A percentile compares a stretch with the other conserved stretches of the same genome.
Conservation (phyloP, 2,888 invertebrate genomes). For the Drosophila birchii region DNA sequence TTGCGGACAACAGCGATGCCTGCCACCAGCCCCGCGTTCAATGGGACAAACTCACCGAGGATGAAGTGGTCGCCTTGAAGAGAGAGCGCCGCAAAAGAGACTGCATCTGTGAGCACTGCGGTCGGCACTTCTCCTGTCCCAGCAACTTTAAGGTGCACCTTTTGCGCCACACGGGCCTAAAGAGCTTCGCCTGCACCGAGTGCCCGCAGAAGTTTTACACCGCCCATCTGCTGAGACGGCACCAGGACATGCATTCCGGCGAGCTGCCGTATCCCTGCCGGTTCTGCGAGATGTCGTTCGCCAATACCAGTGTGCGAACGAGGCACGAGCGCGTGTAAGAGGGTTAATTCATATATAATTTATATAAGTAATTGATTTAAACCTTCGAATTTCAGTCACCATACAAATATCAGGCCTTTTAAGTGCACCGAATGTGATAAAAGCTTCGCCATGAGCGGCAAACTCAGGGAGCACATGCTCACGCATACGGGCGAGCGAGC, state of each 20-base stretch:
- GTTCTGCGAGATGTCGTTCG: constrained; percentile 63
- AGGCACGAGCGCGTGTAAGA: constrained; percentile 68
- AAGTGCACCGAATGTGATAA: constrained; percentile 71
- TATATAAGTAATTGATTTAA: neutral
- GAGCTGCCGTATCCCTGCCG: constrained; percentile 61
- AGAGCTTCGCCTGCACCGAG: constrained; percentile 55
- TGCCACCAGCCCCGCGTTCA: constrained; percentile 56
- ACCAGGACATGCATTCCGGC: constrained; percentile 53
- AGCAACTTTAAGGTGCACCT: constrained; percentile 71
- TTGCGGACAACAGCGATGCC: constrained; percentile 45
- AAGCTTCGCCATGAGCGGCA: constrained; percentile 65
- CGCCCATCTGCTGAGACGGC: constrained; percentile 63
- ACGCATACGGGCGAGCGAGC: constrained; percentile 66
- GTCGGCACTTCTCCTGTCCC: constrained; percentile 67
- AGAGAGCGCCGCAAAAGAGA: constrained; percentile 69
- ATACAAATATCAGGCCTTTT: constrained; percentile 63
- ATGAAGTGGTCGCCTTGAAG: constrained; percentile 58
- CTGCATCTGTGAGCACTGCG: constrained; percentile 69
- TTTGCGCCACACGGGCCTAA: constrained; percentile 61
- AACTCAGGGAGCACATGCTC: constrained; percentile 64
- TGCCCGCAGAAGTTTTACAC: constrained; percentile 65
- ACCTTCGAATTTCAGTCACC: constrained; percentile 45
- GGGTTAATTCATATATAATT: too few species aligned
- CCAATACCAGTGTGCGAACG: constrained; percentile 67
- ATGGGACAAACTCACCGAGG: constrained; percentile 64